Evolutionary conservation across 2,888 invertebrate species (phyloP).

Genomic region (Ctenicera cuprea): DNA sequence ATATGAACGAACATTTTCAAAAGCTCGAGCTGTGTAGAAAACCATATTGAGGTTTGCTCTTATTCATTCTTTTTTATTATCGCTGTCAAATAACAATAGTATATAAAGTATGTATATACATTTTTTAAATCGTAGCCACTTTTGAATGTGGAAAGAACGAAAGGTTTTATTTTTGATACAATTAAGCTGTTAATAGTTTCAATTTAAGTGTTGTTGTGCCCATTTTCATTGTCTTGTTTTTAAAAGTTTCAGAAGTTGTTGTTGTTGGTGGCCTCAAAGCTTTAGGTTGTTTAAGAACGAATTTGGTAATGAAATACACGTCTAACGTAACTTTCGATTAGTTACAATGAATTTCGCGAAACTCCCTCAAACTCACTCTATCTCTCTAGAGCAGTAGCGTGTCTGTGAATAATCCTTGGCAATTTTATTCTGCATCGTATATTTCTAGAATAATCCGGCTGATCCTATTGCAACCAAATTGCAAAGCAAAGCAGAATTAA

Average conservation of each 20-base stretch:
- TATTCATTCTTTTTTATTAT: background rate
- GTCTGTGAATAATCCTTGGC: constrained; percentile 5
- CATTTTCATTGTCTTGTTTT: too few species aligned
- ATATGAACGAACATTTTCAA: background rate
- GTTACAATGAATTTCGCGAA: background rate
- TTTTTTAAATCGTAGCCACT: too few species aligned
- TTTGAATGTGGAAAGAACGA: too few species aligned
- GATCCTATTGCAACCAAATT: constrained; percentile 5
- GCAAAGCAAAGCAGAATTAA: constrained; percentile 8
- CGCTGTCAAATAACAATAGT: too few species aligned
- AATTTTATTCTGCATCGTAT: constrained; percentile 9
- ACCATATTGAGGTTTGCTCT: background rate
- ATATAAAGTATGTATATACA: too few species aligned
- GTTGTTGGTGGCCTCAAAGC: too few species aligned
- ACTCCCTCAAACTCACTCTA: background rate
- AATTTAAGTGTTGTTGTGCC: too few species aligned
- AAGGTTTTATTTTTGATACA: too few species aligned
- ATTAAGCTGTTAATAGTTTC: too few species aligned
- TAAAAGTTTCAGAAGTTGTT: too few species aligned
- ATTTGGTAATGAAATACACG: too few species aligned
- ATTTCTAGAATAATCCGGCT: background rate
- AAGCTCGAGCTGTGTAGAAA: background rate
- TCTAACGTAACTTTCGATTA: background rate
- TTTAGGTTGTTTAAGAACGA: too few species aligned
- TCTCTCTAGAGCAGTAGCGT: background rate